A percentile compares a stretch with the other conserved stretches of the same genome.
Evolutionary conservation across 2,888 invertebrate genomes (phyloP).

Genomic region (Esperia sulphurella): DNA sequence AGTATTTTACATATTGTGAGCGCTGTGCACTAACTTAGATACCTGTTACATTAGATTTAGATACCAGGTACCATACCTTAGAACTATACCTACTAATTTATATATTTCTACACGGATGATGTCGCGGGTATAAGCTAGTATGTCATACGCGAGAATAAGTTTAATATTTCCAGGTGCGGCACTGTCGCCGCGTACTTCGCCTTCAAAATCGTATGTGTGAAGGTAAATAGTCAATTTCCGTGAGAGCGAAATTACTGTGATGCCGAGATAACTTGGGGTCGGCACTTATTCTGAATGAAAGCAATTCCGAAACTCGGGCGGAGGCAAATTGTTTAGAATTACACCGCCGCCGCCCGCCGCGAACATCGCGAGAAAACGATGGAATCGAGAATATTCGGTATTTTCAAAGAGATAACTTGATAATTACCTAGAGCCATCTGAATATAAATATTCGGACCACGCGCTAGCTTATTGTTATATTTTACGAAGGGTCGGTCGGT

Average conservation of each 20-base stretch:
- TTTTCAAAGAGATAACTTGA: conserved; percentile 13
- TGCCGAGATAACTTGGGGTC: conserved; percentile 36
- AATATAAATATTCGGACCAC: conserved; percentile 15
- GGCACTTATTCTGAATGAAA: conserved; percentile 38
- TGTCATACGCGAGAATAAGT: conserved; percentile 1
- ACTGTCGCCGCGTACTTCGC: conserved; percentile 15
- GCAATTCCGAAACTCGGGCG: conserved; percentile 34
- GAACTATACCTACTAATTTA: too few relatives aligned
- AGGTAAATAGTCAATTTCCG: conserved; percentile 40
- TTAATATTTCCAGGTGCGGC: conserved; percentile 2
- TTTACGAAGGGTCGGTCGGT: neutral
- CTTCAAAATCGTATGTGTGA: conserved; percentile 22
- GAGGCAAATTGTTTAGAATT: conserved; percentile 42
- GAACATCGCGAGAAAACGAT: conserved; percentile 11
- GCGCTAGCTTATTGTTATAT: conserved; percentile 7
- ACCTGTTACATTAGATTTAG: too few relatives aligned
- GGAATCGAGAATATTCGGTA: conserved; percentile 9
- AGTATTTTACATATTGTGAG: too few relatives aligned
- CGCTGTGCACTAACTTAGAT: too few relatives aligned
- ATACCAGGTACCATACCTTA: too few relatives aligned
- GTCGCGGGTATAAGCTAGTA: too few relatives aligned
- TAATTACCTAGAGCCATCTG: conserved; percentile 10
- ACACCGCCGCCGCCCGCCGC: conserved; percentile 13
- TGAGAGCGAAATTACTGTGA: conserved; percentile 35
- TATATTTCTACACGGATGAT: too few relatives aligned